A percentile compares a stretch with the other conserved stretches of the same genome.
Evolutionary conservation across 2,797 vertebrate species (phyloP).

Genomic region (Halcyon leucocephala): DNA sequence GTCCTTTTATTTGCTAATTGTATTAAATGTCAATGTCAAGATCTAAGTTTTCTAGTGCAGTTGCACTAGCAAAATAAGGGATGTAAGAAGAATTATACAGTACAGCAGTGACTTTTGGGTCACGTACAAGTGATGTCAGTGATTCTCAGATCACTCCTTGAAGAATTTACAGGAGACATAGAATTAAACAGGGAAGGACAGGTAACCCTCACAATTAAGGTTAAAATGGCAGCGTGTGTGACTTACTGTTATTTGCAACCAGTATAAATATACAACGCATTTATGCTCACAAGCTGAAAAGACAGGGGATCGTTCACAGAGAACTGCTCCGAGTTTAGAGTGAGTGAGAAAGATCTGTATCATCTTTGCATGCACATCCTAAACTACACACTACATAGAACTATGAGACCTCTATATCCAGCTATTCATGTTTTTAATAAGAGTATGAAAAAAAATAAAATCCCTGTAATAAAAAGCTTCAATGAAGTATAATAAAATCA

Average conservation of each 20-base stretch:
- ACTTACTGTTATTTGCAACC: not conserved
- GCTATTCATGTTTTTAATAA: not conserved
- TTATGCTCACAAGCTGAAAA: not conserved
- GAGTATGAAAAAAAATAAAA: not conserved
- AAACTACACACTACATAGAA: not conserved
- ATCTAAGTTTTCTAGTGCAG: not conserved
- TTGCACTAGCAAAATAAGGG: not conserved
- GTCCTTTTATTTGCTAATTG: not conserved
- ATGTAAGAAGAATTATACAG: not conserved
- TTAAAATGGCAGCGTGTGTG: not conserved
- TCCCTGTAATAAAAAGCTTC: not conserved
- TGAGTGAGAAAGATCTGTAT: not conserved
- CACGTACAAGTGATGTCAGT: rapidly evolving
- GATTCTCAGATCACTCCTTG: not conserved
- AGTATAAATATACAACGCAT: not conserved
- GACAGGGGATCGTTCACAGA: not conserved
- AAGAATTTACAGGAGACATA: not conserved
- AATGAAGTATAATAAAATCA: not conserved
- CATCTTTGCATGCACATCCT: not conserved
- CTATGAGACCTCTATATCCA: not conserved
- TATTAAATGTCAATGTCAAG: not conserved
- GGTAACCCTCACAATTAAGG: not conserved
- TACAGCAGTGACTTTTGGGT: not conserved
- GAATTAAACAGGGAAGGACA: not conserved
- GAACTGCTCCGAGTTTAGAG: not conserved